Conservation (phyloP, 2,888 invertebrate species). For the Nemotelus nigrinus region DNA sequence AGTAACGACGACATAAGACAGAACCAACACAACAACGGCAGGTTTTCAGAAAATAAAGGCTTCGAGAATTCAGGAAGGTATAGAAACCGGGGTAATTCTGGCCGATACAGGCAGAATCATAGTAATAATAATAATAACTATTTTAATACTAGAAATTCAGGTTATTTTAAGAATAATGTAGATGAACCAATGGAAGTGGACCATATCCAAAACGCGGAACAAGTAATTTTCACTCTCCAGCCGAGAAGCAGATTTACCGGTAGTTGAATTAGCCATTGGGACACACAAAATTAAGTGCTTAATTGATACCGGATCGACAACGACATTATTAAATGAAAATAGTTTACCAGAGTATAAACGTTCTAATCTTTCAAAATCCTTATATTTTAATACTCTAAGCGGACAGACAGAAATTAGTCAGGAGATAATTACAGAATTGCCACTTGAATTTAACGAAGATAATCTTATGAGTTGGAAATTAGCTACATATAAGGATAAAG, state of each 20-base stretch:
- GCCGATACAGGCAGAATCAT: constrained; percentile 35
- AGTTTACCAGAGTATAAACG: constrained; percentile 12
- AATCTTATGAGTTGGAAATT: constrained; percentile 31
- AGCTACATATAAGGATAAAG: constrained; percentile 4
- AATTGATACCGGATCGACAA: constrained; percentile 36
- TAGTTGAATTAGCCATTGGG: constrained; percentile 33
- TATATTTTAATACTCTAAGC: constrained; percentile 19
- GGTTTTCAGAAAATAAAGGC: neutral
- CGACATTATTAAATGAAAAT: constrained; percentile 23
- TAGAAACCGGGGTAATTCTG: constrained; percentile 4
- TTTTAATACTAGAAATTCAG: neutral
- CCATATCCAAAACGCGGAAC: neutral
- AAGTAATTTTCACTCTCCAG: constrained; percentile 29
- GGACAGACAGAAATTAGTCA: constrained; percentile 2
- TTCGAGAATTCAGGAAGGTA: neutral
- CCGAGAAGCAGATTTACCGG: constrained; percentile 12
- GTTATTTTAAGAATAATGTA: neutral
- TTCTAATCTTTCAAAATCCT: neutral
- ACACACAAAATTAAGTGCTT: constrained; percentile 17
- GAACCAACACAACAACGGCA: neutral
- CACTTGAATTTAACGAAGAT: constrained; percentile 30
- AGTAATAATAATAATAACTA: neutral
- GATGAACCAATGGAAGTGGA: constrained; percentile 31
- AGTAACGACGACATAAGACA: neutral
- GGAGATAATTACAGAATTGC: constrained; percentile 32